These are phyloP conservation scores for Synanceia verrucosa DNA, from an alignment of 2,797 vertebrate species.

Conservation along the genomic window DNA sequence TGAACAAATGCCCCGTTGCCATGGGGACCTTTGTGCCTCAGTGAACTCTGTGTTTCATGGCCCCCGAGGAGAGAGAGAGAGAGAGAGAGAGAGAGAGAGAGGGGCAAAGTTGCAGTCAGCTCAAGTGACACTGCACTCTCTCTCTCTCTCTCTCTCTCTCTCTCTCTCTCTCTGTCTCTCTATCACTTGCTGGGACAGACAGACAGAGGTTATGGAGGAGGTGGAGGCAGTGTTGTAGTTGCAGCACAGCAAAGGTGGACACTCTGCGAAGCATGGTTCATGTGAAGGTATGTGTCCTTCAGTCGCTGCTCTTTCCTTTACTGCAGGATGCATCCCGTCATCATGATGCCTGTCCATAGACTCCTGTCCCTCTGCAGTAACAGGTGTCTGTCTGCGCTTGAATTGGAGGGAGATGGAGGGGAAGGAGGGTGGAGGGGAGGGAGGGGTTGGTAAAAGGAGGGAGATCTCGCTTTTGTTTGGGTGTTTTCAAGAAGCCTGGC, in stretches of 20 bases:
- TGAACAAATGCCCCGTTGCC: constrained; percentile 90
- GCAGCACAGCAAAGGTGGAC: constrained; percentile 41
- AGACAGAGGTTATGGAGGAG: constrained; percentile 49
- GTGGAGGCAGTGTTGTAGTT: constrained; percentile 27
- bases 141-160: constrained; percentile 34
- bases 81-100: constrained; percentile 43
- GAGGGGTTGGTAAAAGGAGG: constrained; percentile 15
- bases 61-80: constrained; percentile 57
- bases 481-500: constrained; percentile 38
- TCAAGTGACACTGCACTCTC: constrained; percentile 78
- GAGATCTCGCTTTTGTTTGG: constrained; percentile 60
- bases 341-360: not conserved
- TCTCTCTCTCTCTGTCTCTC: constrained; percentile 20
- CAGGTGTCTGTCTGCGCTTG: constrained; percentile 70
- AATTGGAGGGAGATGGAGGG: constrained; percentile 58
- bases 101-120: constrained; percentile 61
- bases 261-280: constrained; percentile 77
- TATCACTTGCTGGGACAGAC: constrained; percentile 49
- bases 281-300: constrained; percentile 77
- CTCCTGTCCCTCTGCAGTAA: constrained; percentile 57
- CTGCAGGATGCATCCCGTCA: constrained; percentile 17
- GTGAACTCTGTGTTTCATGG: constrained; percentile 80
- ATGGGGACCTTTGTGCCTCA: constrained; percentile 97
- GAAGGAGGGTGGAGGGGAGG: not conserved
- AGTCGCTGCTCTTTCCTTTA: not conserved